Percentiles rank a stretch among this genome's conserved stretches.
Conservation (phyloP, 1,140 invertebrate genomes). For the Stratiolaelaps scimitus region DNA sequence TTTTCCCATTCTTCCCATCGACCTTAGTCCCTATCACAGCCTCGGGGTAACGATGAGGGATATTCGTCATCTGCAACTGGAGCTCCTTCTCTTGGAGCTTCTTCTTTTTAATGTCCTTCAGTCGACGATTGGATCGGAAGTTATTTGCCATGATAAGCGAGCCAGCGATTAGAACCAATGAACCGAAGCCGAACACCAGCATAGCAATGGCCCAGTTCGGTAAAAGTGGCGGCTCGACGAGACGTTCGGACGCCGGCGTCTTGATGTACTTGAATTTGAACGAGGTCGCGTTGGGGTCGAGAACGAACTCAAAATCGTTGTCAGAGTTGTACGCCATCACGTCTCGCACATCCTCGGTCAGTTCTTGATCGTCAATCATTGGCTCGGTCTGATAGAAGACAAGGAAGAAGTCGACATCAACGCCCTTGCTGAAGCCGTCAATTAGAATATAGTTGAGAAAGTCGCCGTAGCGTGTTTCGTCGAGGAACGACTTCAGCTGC, state of each 20-base stretch:
- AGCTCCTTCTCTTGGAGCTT: conserved; percentile 2
- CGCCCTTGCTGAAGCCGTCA: conserved; percentile 5
- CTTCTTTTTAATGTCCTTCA: conserved; percentile 17
- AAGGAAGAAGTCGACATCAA: conserved; percentile 21
- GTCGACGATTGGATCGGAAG: conserved; percentile 8
- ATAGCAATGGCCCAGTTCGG: conserved; percentile 24
- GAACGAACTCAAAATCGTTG: conserved; percentile 12
- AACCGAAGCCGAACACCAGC: conserved; percentile 18
- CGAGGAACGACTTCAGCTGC: conserved; percentile 1
- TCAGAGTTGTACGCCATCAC: conserved; percentile 20
- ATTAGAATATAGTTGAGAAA: conserved; percentile 24
- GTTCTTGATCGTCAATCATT: conserved; percentile 16
- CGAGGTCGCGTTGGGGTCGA: not conserved
- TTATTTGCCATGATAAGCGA: conserved; percentile 26
- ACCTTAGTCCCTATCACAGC: not conserved
- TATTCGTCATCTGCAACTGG: conserved; percentile 14
- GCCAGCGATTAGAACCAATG: conserved; percentile 7
- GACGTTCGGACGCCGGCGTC: not conserved
- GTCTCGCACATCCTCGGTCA: conserved; percentile 15
- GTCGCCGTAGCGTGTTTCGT: conserved; percentile 21
- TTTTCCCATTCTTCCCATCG: not conserved
- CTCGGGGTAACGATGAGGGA: conserved; percentile 15
- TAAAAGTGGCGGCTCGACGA: conserved; percentile 13
- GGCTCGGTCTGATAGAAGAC: conserved; percentile 20
- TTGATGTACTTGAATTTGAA: conserved; percentile 18